Evolutionary conservation across 2,888 invertebrate species (phyloP), one percentile per base, ranked within the genome.

Genomic region (Drosophila histrio): DNA sequence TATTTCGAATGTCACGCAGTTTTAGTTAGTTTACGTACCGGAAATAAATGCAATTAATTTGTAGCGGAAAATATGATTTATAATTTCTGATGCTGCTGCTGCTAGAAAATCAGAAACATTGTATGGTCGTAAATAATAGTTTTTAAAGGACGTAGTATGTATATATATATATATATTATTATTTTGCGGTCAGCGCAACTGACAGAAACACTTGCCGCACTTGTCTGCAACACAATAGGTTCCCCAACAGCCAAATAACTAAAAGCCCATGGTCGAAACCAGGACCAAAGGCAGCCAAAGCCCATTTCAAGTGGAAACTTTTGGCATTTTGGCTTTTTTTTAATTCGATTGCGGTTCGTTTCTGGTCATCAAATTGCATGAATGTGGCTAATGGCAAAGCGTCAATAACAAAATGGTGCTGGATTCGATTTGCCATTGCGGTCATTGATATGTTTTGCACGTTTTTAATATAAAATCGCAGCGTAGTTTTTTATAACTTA

Each of bases 1-100:
- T 59, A 59, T 57, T 72, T 62, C 32, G 49, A 30, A 32, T 72
- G 60, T 47, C 49, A 58, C 30, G 22, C 17, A 26, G 56, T 39
- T 54, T 58, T 66, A 58, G 77, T 61, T 56, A 21, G 41, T 38
- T 53, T 65, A 47, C 38, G 61, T 21, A 59, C 19, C 54, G 67
- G 47, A 60, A 75, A 24, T 50, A 68, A 85, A 71, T 61, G 61
- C 66, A 85, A 81, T 87, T 87, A 83, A 85, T 69, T 78, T 57
- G 50, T 44, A 21, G 60, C 41, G 19, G 26, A 65, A 59, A 54
- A 59, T 70, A 59, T 81, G 74, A 84, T 81, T 87, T 72, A 71
- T 62, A 71, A 69, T 81, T 81, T 65, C 19, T 44, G 15, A 22
- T 15, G 15, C 30, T 15, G 53, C 24, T 43, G 32, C 34, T 44